phyloP scores from a whole-genome alignment of 2,113 vertebrate species.

The Ciconia boyciana region DNA sequence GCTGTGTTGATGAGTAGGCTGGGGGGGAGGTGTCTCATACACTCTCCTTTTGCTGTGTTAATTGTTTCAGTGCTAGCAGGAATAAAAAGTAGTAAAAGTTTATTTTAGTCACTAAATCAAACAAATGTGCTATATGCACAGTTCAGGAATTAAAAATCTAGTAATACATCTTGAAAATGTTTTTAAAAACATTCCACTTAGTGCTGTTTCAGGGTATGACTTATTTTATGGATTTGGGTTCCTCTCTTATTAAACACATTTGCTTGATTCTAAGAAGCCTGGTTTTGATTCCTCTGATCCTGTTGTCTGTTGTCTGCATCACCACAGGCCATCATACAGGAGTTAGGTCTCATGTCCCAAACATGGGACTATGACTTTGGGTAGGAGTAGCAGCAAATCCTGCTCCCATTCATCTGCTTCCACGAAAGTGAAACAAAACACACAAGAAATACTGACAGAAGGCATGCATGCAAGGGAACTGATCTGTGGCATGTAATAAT shows the following conservation, averaged over 20 bases:
- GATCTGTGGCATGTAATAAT: background rate
- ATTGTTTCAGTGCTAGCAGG: slow-evolving; percentile 5
- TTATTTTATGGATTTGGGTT: background rate
- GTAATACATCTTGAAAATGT: slow-evolving; percentile 37
- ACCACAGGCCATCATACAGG: background rate
- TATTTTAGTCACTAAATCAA: slow-evolving; percentile 48
- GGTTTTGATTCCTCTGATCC: background rate
- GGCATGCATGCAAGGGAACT: background rate
- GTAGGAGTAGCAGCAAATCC: background rate
- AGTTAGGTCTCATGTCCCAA: background rate
- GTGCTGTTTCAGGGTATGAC: background rate
- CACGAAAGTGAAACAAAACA: background rate
- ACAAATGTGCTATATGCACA: background rate
- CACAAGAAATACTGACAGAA: background rate
- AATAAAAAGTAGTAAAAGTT: slow-evolving; percentile 32
- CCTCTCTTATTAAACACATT: slow-evolving; percentile 2
- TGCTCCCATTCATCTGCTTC: background rate
- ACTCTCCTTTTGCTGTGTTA: background rate
- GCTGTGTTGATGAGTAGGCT: background rate
- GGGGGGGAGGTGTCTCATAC: background rate
- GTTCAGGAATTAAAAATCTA: slow-evolving; percentile 35
- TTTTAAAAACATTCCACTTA: background rate
- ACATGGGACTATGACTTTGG: background rate
- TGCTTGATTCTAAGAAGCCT: background rate
- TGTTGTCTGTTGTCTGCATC: background rate